These are phyloP conservation scores for Heterochromis multidens DNA, from an alignment of 2,113 vertebrate genomes.

Conservation along the genomic window DNA sequence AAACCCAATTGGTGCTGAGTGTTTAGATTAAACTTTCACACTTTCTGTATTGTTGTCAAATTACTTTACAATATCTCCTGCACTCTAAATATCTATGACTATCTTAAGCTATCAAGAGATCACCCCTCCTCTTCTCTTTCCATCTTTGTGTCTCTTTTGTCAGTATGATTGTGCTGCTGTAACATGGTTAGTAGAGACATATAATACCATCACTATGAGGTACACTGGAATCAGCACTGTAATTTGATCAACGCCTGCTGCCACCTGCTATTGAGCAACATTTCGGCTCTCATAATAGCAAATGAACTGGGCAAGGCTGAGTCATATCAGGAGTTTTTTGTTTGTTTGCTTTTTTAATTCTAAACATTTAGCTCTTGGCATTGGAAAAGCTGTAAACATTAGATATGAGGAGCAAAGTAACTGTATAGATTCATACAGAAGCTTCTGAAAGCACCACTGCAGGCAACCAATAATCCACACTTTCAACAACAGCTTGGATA, in stretches of 20 bases:
- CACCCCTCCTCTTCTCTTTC: neutral
- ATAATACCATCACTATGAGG: constrained; percentile 54
- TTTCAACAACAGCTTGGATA: neutral
- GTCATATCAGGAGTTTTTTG: neutral
- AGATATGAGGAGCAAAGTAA: neutral
- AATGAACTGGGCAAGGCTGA: neutral
- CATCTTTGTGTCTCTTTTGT: neutral
- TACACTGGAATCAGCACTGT: constrained; percentile 47
- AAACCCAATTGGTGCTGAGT: neutral
- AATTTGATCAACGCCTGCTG: constrained; percentile 46
- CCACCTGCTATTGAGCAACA: constrained; percentile 46
- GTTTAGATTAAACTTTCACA: neutral
- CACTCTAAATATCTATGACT: neutral
- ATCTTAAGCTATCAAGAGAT: neutral
- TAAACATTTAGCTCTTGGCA: neutral
- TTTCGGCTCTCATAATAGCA: constrained; percentile 10
- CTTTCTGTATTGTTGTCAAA: neutral
- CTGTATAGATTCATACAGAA: neutral
- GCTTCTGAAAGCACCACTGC: neutral
- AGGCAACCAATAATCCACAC: neutral
- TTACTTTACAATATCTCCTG: neutral
- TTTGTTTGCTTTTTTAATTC: neutral
- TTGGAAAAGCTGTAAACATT: neutral
- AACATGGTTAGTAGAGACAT: constrained; percentile 43
- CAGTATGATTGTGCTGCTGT: constrained; percentile 22